These are phyloP conservation scores for Spialia ferax DNA, from an alignment of 2,888 invertebrate species.

Conservation along the genomic window DNA sequence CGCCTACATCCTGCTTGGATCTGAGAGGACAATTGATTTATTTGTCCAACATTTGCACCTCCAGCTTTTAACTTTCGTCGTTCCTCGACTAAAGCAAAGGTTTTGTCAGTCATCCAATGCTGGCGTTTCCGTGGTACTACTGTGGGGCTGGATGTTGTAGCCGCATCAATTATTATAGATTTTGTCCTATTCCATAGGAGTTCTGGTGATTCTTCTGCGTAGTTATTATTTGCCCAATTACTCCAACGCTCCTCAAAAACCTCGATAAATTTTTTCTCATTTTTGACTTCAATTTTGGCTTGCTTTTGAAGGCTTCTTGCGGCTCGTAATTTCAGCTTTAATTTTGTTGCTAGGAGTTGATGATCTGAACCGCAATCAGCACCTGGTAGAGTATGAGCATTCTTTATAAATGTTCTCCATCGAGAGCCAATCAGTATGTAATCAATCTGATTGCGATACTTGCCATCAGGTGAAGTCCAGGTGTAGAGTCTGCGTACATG, in stretches of 20 bases:
- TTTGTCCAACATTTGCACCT: slow-evolving; percentile 2
- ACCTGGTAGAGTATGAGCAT: not conserved
- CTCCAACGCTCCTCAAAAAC: not conserved
- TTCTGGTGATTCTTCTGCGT: slow-evolving; percentile 1
- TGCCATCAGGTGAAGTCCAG: not conserved
- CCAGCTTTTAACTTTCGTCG: slow-evolving; percentile 6
- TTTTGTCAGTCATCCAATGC: slow-evolving; percentile 1
- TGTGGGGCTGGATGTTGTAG: not conserved
- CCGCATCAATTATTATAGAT: slow-evolving; percentile 13
- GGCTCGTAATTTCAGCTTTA: not conserved
- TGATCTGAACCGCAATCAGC: not conserved
- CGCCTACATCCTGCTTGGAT: slow-evolving; percentile 19
- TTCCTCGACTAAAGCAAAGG: slow-evolving; percentile 22
- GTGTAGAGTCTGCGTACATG: not conserved
- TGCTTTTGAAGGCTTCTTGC: not conserved
- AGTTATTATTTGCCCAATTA: slow-evolving; percentile 10
- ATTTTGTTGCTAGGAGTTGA: not conserved
- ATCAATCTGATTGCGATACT: not conserved
- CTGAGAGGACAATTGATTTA: slow-evolving; percentile 14
- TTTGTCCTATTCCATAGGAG: slow-evolving; percentile 11
- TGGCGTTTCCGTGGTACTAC: not conserved
- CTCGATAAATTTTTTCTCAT: not conserved
- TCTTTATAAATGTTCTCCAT: not conserved
- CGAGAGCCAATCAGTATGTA: not conserved
- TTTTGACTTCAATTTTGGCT: not conserved